Conservation (phyloP, 1,140 invertebrate genomes). For the Panulirus ornatus region DNA sequence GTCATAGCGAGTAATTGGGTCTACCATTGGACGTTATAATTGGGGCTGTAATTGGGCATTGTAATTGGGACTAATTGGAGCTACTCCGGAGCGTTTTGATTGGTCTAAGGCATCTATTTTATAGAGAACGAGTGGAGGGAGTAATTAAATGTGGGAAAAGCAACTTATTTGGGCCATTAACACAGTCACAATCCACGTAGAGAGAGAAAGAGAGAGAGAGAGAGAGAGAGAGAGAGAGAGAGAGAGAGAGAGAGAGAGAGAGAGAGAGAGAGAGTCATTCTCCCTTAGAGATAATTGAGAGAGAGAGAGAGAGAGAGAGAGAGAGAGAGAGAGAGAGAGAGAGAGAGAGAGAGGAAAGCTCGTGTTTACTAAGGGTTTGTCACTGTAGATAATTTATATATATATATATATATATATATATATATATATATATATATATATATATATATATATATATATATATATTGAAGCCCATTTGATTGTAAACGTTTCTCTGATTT, state of each 20-base stretch:
- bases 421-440: conserved; percentile 14
- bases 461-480: neutral
- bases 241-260: conserved; percentile 28
- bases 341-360: neutral
- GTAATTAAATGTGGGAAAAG: neutral
- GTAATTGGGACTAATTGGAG: neutral
- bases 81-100: neutral
- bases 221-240: conserved; percentile 29
- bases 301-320: neutral
- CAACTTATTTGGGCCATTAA: neutral
- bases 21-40: no score
- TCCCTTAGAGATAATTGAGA: no score
- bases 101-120: neutral
- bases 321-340: neutral
- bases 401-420: conserved; percentile 14
- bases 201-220: neutral
- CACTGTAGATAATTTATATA: neutral
- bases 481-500: neutral
- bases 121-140: neutral
- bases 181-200: no score
- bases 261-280: no score
- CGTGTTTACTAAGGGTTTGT: neutral
- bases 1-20: no score
- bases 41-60: no score
- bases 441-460: neutral